Evolutionary conservation across 2,888 invertebrate species (phyloP).

Genomic region (Drosophila trichaetosa): DNA sequence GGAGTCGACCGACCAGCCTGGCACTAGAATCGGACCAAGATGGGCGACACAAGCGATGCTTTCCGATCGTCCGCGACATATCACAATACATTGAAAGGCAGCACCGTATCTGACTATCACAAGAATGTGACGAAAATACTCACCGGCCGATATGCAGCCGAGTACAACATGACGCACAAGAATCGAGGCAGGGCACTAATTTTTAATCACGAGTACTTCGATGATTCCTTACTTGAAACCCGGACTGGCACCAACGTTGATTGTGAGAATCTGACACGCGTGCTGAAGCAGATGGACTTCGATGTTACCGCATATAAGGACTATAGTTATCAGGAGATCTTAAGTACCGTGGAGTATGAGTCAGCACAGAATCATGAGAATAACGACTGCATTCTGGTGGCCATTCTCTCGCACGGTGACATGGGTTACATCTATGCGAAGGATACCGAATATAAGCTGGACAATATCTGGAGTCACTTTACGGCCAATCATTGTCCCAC

Average conservation of each 20-base stretch:
- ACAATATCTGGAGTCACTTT: conserved; percentile 91
- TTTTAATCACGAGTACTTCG: conserved; percentile 95
- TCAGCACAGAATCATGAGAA: conserved; percentile 91
- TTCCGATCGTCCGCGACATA: conserved; percentile 58
- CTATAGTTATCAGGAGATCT: conserved; percentile 88
- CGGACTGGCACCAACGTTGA: conserved; percentile 95
- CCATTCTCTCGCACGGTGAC: conserved; percentile 96
- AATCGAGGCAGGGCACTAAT: conserved; percentile 93
- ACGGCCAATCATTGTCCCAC: conserved; percentile 92
- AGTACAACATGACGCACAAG: conserved; percentile 94
- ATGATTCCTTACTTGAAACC: conserved; percentile 88
- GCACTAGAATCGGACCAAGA: conserved; percentile 60
- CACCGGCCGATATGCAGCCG: conserved; percentile 88
- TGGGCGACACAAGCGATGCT: conserved; percentile 76
- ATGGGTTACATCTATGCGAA: conserved; percentile 93
- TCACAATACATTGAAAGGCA: conserved; percentile 60
- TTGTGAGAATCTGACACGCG: conserved; percentile 89
- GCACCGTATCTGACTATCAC: conserved; percentile 67
- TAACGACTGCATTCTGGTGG: conserved; percentile 92
- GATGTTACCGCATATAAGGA: conserved; percentile 90
- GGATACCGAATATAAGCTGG: conserved; percentile 93
- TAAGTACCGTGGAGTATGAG: conserved; percentile 88
- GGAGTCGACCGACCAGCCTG: conserved; percentile 71
- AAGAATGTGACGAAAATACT: conserved; percentile 86
- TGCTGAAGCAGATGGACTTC: conserved; percentile 89